Conservation (phyloP, 1,140 invertebrate genomes). For the Achatina immaculata region DNA sequence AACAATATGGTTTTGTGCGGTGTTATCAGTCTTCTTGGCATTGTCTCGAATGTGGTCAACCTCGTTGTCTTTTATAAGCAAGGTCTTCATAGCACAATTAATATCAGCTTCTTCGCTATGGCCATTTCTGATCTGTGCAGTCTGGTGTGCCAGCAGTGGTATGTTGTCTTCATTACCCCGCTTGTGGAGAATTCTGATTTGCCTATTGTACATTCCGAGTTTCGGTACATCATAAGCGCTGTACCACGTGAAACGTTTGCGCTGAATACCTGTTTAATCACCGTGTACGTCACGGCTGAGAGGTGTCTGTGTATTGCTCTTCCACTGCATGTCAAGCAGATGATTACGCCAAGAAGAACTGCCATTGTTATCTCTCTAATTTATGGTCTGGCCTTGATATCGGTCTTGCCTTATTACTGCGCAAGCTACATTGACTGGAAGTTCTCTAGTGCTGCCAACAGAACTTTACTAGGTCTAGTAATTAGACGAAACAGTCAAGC, state of each 20-base stretch:
- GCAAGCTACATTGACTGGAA: not conserved
- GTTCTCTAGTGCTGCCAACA: not conserved
- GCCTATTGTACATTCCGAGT: not conserved
- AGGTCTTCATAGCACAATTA: not conserved
- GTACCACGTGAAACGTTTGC: not conserved
- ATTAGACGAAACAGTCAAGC: not conserved
- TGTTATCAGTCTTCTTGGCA: not conserved
- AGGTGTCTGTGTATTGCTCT: slow-evolving; percentile 4
- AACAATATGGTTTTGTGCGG: not conserved
- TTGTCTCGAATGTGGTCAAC: not conserved
- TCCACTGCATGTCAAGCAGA: slow-evolving; percentile 13
- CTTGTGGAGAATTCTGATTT: not conserved
- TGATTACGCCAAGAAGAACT: slow-evolving; percentile 15
- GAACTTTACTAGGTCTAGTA: not conserved
- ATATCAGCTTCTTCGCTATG: not conserved
- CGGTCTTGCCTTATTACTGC: no score
- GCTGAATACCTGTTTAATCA: not conserved
- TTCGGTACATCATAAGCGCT: not conserved
- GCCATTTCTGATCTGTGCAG: not conserved
- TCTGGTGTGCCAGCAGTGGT: not conserved
- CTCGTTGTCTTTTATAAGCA: not conserved
- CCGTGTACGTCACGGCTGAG: not conserved
- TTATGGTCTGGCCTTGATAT: not conserved
- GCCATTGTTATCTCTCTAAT: not conserved
- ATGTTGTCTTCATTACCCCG: not conserved